phyloP scores from a whole-genome alignment of 1,140 invertebrate genomes.

The Drosophila sproati region DNA sequence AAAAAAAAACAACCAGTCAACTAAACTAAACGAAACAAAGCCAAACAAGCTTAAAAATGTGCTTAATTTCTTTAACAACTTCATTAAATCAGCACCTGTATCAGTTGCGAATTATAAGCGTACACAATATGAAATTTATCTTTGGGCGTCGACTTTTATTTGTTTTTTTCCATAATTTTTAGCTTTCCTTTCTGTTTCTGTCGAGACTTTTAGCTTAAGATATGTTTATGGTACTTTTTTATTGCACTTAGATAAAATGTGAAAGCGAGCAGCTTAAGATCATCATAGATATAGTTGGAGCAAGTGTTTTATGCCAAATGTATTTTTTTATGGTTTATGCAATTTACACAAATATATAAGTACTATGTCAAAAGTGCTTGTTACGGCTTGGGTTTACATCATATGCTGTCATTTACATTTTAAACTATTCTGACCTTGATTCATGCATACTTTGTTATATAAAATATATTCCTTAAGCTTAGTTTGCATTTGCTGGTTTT shows the following conservation, averaged over 20 bases:
- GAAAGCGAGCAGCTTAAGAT: not conserved
- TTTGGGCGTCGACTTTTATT: not conserved
- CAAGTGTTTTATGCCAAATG: too few relatives aligned
- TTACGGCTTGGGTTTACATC: not conserved
- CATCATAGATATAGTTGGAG: not conserved
- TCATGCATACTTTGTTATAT: too few relatives aligned
- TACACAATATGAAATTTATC: not conserved
- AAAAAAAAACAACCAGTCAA: not conserved
- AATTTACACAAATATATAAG: too few relatives aligned
- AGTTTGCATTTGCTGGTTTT: not conserved
- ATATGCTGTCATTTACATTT: not conserved
- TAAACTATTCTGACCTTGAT: not conserved
- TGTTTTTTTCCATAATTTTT: not conserved
- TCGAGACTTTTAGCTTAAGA: not conserved
- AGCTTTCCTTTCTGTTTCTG: not conserved
- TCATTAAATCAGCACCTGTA: not conserved
- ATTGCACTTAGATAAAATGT: not conserved
- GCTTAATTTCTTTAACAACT: not conserved
- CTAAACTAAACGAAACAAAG: not conserved
- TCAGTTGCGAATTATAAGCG: constrained; percentile 13
- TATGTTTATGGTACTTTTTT: not conserved
- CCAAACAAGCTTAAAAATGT: not conserved
- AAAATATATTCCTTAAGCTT: not conserved
- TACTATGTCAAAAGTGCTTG: too few relatives aligned
- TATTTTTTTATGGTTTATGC: too few relatives aligned